A percentile compares a stretch with the other conserved stretches of the same genome.
These are phyloP conservation scores for Eupsilia transversa DNA, from an alignment of 2,888 invertebrate species.

Conservation along the genomic window DNA sequence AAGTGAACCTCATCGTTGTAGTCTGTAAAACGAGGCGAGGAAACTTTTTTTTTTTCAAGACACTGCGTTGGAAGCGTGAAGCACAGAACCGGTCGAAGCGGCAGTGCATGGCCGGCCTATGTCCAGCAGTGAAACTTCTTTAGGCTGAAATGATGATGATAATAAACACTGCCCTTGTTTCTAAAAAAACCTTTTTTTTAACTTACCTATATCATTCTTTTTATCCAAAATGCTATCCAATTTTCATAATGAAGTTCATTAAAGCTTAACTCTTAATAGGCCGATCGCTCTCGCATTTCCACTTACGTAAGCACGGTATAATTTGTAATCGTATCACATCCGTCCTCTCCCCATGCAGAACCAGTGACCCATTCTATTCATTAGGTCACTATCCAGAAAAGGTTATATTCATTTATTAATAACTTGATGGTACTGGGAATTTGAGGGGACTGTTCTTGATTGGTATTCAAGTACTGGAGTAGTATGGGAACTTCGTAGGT, in stretches of 20 bases:
- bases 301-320: slow-evolving; percentile 33
- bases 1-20: not conserved
- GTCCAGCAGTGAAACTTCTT: too few species aligned
- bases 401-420: slow-evolving; percentile 29
- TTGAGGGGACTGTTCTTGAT: not conserved
- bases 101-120: too few species aligned
- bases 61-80: too few species aligned
- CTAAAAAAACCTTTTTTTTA: too few species aligned
- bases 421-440: slow-evolving; percentile 6
- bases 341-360: slow-evolving; percentile 28
- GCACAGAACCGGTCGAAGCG: too few species aligned
- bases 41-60: too few species aligned
- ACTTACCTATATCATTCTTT: not conserved
- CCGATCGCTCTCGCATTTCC: slow-evolving; percentile 11
- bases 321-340: slow-evolving; percentile 19
- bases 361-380: slow-evolving; percentile 40
- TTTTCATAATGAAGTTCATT: not conserved
- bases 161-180: too few species aligned
- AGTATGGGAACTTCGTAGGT: not conserved
- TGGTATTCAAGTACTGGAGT: not conserved
- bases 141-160: too few species aligned
- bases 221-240: not conserved
- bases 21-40: too few species aligned
- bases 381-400: slow-evolving; percentile 30
- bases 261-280: slow-evolving; percentile 1